These are phyloP conservation scores for Empidonax traillii DNA, from an alignment of 2,113 vertebrate genomes.

Conservation along the genomic window DNA sequence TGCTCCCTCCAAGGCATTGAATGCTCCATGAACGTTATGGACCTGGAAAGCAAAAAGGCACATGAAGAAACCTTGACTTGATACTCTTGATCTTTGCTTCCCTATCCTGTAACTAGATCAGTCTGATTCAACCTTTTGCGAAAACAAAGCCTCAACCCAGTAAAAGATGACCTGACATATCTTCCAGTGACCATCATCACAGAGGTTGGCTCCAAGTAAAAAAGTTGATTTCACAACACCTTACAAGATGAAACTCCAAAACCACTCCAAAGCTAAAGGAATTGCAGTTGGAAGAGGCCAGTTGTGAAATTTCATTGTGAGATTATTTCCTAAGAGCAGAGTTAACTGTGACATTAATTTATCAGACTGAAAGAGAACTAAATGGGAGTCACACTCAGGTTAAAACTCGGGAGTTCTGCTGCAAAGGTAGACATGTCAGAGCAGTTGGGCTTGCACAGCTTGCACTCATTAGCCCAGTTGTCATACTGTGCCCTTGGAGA, in stretches of 20 bases:
- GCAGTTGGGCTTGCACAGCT: not conserved
- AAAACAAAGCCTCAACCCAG: not conserved
- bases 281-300: slow-evolving; percentile 7
- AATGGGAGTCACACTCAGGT: not conserved
- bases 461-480: not conserved
- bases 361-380: not conserved
- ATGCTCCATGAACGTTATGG: slow-evolving; percentile 90
- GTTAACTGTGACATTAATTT: slow-evolving; percentile 4
- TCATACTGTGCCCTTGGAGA: not conserved
- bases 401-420: not conserved
- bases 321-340: slow-evolving; percentile 5
- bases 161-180: not conserved
- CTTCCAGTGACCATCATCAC: slow-evolving; percentile 7
- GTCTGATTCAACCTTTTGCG: not conserved
- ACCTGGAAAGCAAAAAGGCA: slow-evolving; percentile 76
- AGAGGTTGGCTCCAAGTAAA: not conserved
- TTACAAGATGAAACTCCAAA: slow-evolving; percentile 34
- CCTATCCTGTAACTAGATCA: not conserved
- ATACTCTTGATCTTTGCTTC: slow-evolving; percentile 1
- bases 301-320: slow-evolving; percentile 9
- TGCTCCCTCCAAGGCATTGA: slow-evolving; percentile 94
- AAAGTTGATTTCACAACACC: slow-evolving; percentile 31
- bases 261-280: slow-evolving; percentile 47
- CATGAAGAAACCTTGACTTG: not conserved
- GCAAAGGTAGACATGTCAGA: not conserved